A percentile compares a stretch with the other conserved stretches of the same genome.
phyloP scores from a whole-genome alignment of 2,888 invertebrate genomes.

The Oscheius myriophilus region DNA sequence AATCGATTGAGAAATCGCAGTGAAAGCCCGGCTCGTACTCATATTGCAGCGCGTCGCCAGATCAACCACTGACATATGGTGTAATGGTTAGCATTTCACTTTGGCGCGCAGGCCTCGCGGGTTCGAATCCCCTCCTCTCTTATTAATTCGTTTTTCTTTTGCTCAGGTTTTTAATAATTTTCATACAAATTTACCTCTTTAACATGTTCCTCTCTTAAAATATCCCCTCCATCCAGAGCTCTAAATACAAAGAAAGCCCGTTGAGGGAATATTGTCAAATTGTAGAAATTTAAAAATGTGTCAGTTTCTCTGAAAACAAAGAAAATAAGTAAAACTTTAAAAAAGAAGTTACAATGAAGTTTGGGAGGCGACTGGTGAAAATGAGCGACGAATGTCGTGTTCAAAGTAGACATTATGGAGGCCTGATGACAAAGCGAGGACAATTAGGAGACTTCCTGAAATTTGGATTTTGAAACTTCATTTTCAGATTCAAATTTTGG shows the following conservation, averaged over 20 bases:
- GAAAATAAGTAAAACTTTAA: not conserved
- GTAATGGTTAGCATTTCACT: no score
- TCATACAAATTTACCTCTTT: slow-evolving; percentile 25
- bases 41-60: no score
- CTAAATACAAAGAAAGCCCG: slow-evolving; percentile 35
- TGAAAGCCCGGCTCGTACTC: no score
- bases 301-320: slow-evolving; percentile 31
- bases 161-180: no score
- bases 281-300: slow-evolving; percentile 27
- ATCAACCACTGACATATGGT: no score
- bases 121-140: not conserved
- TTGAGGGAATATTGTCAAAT: slow-evolving; percentile 29
- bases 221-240: slow-evolving; percentile 29
- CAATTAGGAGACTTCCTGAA: slow-evolving; percentile 47
- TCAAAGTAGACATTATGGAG: slow-evolving; percentile 59
- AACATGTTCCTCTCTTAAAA: slow-evolving; percentile 24
- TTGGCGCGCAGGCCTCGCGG: not conserved
- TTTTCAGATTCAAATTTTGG: no score
- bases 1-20: no score
- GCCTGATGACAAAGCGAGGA: slow-evolving; percentile 39
- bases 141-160: no score
- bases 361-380: slow-evolving; percentile 64
- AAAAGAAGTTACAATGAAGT: slow-evolving; percentile 51
- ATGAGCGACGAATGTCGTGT: slow-evolving; percentile 63
- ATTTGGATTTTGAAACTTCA: not conserved